phyloP scores from a whole-genome alignment of 2,797 vertebrate genomes.

The Acanthurus tractus region DNA sequence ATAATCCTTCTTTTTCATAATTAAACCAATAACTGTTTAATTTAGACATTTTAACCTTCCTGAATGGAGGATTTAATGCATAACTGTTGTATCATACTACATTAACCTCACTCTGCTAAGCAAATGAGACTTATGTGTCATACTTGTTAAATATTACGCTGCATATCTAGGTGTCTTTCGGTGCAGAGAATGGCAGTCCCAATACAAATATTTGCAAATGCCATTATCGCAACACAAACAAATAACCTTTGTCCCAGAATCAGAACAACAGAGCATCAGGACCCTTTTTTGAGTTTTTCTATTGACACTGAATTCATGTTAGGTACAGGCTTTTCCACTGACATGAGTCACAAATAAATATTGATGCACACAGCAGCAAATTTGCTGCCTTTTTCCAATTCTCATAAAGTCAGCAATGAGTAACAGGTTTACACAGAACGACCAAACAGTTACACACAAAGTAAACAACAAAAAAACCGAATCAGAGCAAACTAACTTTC shows the following conservation, averaged over 20 bases:
- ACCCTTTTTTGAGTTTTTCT: background rate
- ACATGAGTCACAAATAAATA: background rate
- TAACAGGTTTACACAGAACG: background rate
- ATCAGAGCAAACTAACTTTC: background rate
- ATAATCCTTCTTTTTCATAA: too few relatives aligned
- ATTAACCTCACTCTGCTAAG: background rate
- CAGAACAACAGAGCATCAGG: background rate
- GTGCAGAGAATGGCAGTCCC: background rate
- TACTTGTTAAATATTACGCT: too few relatives aligned
- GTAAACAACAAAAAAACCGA: slow-evolving; percentile 18
- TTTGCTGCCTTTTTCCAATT: background rate
- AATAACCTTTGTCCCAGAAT: background rate
- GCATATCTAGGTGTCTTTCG: background rate
- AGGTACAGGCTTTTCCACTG: background rate
- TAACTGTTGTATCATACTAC: background rate
- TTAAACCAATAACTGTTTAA: too few relatives aligned
- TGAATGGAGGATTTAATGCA: too few relatives aligned
- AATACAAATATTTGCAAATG: background rate
- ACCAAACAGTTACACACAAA: slow-evolving; percentile 20
- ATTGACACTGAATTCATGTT: background rate
- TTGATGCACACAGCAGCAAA: too few relatives aligned
- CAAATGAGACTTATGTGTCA: background rate
- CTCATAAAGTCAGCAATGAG: background rate
- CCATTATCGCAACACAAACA: slow-evolving; percentile 1
- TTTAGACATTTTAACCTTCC: too few relatives aligned